Evolutionary conservation across 2,797 vertebrate genomes (phyloP), one percentile per base, ranked within the genome.

Genomic region (Parotocinclus haroldoi): DNA sequence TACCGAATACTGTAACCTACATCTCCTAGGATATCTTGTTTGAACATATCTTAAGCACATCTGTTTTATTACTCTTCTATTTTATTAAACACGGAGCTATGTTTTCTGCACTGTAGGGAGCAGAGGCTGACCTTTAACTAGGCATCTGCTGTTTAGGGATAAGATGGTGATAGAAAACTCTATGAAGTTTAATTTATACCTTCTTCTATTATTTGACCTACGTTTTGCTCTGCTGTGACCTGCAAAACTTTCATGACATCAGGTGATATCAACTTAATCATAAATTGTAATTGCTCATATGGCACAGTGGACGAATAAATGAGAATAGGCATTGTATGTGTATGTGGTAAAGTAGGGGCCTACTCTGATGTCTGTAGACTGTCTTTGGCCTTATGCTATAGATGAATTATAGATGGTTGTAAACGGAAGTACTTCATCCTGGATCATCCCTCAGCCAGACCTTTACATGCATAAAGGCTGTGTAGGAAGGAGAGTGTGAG

Each of bases 321-420:
- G 7, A 38, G 54, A 45, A 58, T 46, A 46, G 12, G 52, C 16
- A 58, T 53, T 12, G 16, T 16, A 40, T 38, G 13, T 50, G 13
- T 67, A 50, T 48, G 3, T 55, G 54, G 45, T 16, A 62, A 58
- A 50, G 36, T 48, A 57, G 54, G 53, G 17, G 18, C 39, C 13
- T 14, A 14, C 63, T 62, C 49, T 72, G 63, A 66, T 72, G 63
- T 72, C 64, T 27, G 63, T 49, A 48, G 63, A 57, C 62, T 69
- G 53, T 60, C 68, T 73, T 69, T 48, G 63, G 65, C 64, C 70
- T 58, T 64, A 63, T 67, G 75, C 58, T 56, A 61, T 38, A 66
- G 68, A 72, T 70, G 44, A 76, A 78, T 76, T 76, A 76, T 78
- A 60, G 64, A 76, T 73, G 68, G 70, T 53, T 76, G 57, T 68